Conservation (phyloP, 2,888 invertebrate genomes). For the Sycophila texana region DNA sequence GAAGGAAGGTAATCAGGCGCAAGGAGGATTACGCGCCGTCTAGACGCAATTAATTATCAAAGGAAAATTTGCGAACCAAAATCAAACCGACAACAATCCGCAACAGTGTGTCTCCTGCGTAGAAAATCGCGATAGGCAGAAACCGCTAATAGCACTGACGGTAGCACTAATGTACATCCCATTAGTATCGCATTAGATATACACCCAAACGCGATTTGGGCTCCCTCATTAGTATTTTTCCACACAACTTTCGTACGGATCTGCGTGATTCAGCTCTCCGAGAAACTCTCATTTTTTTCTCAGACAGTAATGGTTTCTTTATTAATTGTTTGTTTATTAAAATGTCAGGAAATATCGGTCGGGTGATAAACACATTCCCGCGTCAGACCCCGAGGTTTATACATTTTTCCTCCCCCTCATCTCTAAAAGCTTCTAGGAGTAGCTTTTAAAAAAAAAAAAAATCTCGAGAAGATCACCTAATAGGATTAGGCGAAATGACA, state of each 20-base stretch:
- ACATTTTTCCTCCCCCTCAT: no score
- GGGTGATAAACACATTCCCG: no score
- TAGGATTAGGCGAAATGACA: no score
- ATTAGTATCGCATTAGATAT: slow-evolving; percentile 52
- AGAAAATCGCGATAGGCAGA: slow-evolving; percentile 6
- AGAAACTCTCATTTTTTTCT: neutral
- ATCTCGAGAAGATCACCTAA: no score
- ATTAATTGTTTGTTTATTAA: no score
- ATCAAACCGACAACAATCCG: neutral
- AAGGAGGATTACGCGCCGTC: no score
- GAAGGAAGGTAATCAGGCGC: no score
- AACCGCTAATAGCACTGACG: slow-evolving; percentile 24
- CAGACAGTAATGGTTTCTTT: no score
- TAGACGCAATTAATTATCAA: neutral
- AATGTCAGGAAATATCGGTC: no score
- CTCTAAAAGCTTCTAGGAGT: neutral
- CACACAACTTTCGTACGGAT: neutral
- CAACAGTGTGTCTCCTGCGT: neutral
- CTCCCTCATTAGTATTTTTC: slow-evolving; percentile 2
- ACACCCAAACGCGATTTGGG: slow-evolving; percentile 17
- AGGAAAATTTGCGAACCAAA: neutral
- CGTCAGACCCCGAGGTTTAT: no score
- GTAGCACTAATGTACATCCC: slow-evolving; percentile 47
- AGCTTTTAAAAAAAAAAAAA: neutral
- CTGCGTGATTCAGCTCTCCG: neutral